phyloP scores from a whole-genome alignment of 2,113 vertebrate species.

The Hydropotes inermis region DNA sequence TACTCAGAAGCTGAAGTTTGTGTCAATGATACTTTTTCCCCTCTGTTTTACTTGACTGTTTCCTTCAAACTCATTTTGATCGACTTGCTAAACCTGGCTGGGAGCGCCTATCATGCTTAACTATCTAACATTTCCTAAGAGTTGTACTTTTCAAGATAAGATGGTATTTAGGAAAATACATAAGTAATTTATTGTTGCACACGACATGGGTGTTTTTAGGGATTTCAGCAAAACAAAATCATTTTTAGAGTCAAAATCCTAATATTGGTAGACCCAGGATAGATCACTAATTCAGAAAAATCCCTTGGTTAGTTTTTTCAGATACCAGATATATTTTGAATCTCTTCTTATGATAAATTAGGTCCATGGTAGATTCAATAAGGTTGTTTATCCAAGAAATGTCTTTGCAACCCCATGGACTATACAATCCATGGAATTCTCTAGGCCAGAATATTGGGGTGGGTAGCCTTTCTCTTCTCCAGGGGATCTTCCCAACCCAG shows the following conservation, averaged over 20 bases:
- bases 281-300: conserved; percentile 39
- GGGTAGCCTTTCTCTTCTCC: not conserved
- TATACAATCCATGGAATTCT: not conserved
- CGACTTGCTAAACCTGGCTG: not conserved
- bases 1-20: conserved; percentile 1
- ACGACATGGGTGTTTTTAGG: not conserved
- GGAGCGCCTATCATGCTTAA: not conserved
- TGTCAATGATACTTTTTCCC: not conserved
- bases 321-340: conserved; percentile 30
- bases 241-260: conserved; percentile 26
- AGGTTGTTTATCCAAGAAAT: not conserved
- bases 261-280: not conserved
- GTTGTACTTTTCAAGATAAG: not conserved
- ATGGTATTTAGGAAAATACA: not conserved
- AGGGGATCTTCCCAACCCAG: not conserved
- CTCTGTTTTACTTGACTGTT: not conserved
- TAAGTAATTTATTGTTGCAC: not conserved
- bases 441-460: not conserved
- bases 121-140: not conserved
- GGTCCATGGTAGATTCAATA: not conserved
- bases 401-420: not conserved
- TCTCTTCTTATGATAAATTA: conserved; percentile 23
- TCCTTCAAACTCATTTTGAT: not conserved
- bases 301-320: not conserved
- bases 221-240: not conserved